phyloP scores from a whole-genome alignment of 1,140 invertebrate species.

The Pygmarrhopalites habei region DNA sequence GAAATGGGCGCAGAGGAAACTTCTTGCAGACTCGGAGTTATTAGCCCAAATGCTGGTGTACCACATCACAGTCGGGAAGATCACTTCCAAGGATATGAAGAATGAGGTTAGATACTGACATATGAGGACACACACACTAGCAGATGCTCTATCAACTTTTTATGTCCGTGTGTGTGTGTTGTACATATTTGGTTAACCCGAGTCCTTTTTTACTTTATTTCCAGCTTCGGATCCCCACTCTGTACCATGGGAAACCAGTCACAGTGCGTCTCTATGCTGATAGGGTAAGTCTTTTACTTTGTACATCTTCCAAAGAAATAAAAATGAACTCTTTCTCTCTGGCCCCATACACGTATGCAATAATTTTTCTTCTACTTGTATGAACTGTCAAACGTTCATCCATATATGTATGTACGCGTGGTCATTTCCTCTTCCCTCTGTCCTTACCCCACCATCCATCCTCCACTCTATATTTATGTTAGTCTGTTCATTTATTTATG shows the following conservation, averaged over 20 bases:
- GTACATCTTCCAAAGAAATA: conserved; percentile 1
- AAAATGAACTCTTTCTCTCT: no score
- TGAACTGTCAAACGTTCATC: no score
- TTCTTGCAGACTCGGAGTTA: conserved; percentile 35
- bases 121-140: no score
- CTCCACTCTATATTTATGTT: no score
- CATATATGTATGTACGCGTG: no score
- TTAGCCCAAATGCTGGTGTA: conserved; percentile 40
- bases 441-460: no score
- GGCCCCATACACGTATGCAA: no score
- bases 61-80: conserved; percentile 38
- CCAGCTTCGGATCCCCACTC: conserved; percentile 36
- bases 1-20: conserved; percentile 36
- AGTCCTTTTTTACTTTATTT: no score
- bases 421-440: no score
- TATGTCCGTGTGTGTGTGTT: not conserved
- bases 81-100: conserved; percentile 36
- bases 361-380: no score
- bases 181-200: not conserved
- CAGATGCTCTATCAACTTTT: not conserved
- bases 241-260: conserved; percentile 37
- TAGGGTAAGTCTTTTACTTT: conserved; percentile 18
- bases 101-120: no score
- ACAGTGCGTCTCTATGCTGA: conserved; percentile 37
- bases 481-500: no score